These are phyloP conservation scores for Vimba vimba DNA, from an alignment of 2,113 vertebrate genomes.

Conservation along the genomic window DNA sequence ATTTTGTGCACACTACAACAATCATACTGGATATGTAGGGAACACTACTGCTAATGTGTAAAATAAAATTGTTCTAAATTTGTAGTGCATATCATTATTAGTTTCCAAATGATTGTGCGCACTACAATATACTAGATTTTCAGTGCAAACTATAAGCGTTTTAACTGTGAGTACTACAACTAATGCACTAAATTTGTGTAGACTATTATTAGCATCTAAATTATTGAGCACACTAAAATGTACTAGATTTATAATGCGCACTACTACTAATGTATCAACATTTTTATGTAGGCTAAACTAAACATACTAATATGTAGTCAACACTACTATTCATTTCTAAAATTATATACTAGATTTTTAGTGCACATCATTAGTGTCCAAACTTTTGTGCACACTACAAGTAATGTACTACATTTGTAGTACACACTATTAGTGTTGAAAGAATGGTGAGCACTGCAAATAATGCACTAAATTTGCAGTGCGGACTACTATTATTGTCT, in stretches of 20 bases:
- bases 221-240: too few relatives aligned
- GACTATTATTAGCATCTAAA: too few relatives aligned
- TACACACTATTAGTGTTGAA: background rate
- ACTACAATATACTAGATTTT: background rate
- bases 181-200: too few relatives aligned
- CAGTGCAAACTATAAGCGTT: background rate
- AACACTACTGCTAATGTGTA: background rate
- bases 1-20: background rate
- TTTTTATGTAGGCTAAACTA: background rate
- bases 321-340: background rate
- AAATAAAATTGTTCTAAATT: background rate
- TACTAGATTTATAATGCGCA: background rate
- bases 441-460: background rate
- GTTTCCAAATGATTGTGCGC: background rate
- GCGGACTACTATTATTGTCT: background rate
- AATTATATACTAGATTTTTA: too few relatives aligned
- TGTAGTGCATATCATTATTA: background rate
- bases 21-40: background rate
- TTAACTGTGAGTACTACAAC: background rate
- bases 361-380: background rate
- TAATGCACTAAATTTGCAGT: background rate
- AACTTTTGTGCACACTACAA: background rate
- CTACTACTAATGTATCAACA: background rate
- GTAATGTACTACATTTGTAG: background rate
- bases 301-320: background rate